These are phyloP conservation scores for Drosophila tanythrix DNA, from an alignment of 2,888 invertebrate species.

Conservation along the genomic window DNA sequence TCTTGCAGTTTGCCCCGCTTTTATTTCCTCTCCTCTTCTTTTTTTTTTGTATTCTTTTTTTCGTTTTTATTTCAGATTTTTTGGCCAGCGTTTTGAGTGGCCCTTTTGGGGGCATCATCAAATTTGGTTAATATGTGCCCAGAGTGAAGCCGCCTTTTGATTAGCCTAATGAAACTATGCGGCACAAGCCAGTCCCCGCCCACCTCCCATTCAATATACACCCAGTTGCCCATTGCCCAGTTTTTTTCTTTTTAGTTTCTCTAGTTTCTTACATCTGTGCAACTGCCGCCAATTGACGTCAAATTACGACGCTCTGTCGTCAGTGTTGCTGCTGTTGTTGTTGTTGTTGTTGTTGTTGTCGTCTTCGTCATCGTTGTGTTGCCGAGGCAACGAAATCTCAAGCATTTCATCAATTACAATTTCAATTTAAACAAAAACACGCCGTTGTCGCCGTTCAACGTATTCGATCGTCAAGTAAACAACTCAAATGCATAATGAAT, in stretches of 20 bases:
- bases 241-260: neutral
- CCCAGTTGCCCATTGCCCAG: neutral
- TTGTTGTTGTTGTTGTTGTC: constrained; percentile 13
- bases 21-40: neutral
- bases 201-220: neutral
- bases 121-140: constrained; percentile 73
- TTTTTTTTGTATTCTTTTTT: neutral
- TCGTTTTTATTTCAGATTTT: constrained; percentile 12
- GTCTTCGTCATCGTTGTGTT: constrained; percentile 17
- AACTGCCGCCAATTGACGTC: constrained; percentile 74
- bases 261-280: constrained; percentile 37
- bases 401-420: constrained; percentile 83
- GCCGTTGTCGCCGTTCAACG: constrained; percentile 45
- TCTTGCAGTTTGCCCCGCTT: constrained; percentile 50
- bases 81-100: constrained; percentile 53
- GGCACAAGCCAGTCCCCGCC: constrained; percentile 10
- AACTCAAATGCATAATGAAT: constrained; percentile 59
- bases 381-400: constrained; percentile 66
- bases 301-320: constrained; percentile 61
- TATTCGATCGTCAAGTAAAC: constrained; percentile 60
- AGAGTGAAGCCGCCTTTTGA: constrained; percentile 64
- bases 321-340: neutral
- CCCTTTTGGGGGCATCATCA: constrained; percentile 46
- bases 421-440: constrained; percentile 77
- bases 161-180: constrained; percentile 80